Conservation (phyloP, 2,888 invertebrate genomes). For the Clunio marinus region DNA sequence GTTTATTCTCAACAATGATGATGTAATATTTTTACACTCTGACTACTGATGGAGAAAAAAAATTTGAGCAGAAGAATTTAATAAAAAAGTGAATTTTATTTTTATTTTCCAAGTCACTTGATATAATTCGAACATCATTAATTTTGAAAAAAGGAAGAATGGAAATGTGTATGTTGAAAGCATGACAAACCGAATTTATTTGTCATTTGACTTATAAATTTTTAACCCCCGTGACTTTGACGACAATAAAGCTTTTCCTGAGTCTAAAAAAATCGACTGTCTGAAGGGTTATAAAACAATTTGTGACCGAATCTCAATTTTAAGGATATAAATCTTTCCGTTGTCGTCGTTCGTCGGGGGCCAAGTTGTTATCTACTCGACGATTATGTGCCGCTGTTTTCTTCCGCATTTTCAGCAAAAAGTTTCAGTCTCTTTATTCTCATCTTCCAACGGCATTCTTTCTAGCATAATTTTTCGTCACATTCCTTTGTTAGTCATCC, state of each 20-base stretch:
- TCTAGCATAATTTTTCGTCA: constrained; percentile 34
- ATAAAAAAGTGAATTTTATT: neutral
- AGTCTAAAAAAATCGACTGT: neutral
- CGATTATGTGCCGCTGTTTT: neutral
- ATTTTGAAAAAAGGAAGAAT: neutral
- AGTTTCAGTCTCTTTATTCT: neutral
- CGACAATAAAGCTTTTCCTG: neutral
- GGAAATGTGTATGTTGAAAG: neutral
- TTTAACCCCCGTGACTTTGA: neutral
- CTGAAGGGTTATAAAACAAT: constrained; percentile 22
- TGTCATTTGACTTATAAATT: neutral
- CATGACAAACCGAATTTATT: constrained; percentile 4
- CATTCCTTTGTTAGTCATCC: constrained; percentile 35
- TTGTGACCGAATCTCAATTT: constrained; percentile 31
- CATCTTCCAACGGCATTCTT: neutral
- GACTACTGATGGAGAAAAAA: too few relatives aligned
- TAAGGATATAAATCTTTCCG: constrained; percentile 25
- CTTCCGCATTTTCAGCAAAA: constrained; percentile 23
- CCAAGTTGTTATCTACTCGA: neutral
- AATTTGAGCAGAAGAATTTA: neutral
- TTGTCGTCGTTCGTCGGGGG: neutral
- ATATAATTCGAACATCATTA: constrained; percentile 1
- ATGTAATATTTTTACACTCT: neutral
- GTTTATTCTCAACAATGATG: neutral
- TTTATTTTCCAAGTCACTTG: neutral